phyloP scores from a whole-genome alignment of 2,797 vertebrate species.

The Echeneis naucrates region DNA sequence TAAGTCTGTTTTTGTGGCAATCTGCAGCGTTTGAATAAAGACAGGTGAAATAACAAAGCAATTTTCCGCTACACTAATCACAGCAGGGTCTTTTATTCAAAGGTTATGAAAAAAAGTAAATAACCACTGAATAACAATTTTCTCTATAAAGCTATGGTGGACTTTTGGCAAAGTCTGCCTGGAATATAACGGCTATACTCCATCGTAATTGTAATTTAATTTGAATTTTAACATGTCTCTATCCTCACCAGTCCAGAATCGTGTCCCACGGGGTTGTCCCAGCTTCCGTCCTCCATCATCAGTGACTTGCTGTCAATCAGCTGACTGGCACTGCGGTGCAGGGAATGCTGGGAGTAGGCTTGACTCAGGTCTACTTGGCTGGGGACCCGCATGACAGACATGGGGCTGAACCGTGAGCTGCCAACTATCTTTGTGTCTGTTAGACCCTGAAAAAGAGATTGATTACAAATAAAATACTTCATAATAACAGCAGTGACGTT shows the following conservation, averaged over 20 bases:
- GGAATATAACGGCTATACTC: neutral
- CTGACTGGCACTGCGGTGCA: conserved; percentile 93
- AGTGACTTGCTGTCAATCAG: conserved; percentile 91
- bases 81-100: neutral
- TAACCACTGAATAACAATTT: too few species aligned
- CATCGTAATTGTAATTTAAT: neutral
- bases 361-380: conserved; percentile 85
- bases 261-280: conserved; percentile 88
- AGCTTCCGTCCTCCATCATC: conserved; percentile 83
- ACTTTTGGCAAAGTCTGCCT: neutral
- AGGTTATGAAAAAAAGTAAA: too few species aligned
- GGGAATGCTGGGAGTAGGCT: conserved; percentile 85
- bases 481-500: neutral
- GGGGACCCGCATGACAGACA: conserved; percentile 82
- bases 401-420: conserved; percentile 80
- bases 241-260: conserved; percentile 81
- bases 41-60: neutral
- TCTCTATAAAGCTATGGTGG: too few species aligned
- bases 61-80: neutral
- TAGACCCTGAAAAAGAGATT: conserved; percentile 83
- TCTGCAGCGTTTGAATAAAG: neutral
- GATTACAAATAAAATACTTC: neutral
- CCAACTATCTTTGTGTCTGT: conserved; percentile 87
- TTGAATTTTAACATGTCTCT: neutral
- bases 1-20: neutral